These are phyloP conservation scores for Choristoneura rosaceana DNA, from an alignment of 2,888 invertebrate species.

Conservation along the genomic window DNA sequence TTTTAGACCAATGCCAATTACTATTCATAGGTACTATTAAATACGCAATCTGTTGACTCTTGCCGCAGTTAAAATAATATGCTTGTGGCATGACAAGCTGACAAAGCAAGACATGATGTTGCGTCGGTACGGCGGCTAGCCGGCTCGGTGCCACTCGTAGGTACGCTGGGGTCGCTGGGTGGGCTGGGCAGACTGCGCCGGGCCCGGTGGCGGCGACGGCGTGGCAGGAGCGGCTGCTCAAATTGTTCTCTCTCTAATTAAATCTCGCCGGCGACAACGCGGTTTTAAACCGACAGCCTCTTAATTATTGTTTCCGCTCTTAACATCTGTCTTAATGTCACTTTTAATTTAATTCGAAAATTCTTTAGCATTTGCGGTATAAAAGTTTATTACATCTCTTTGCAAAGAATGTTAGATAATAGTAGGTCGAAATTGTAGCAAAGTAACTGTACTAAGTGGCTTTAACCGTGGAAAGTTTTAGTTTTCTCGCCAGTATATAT, in stretches of 20 bases:
- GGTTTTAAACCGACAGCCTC: constrained; percentile 82
- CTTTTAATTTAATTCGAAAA: constrained; percentile 78
- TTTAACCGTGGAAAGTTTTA: constrained; percentile 70
- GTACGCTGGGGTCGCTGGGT: background rate
- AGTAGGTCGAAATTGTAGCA: constrained; percentile 5
- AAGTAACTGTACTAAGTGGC: constrained; percentile 52
- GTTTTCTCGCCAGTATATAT: constrained; percentile 74
- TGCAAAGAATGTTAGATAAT: constrained; percentile 37
- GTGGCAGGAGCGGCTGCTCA: constrained; percentile 45
- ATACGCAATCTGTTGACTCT: no score
- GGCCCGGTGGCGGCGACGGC: constrained; percentile 39
- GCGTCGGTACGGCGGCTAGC: background rate
- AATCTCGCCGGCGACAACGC: constrained; percentile 79
- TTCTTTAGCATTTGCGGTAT: constrained; percentile 66
- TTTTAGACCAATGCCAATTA: no score
- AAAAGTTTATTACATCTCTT: constrained; percentile 60
- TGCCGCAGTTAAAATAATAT: no score
- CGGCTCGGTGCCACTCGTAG: background rate
- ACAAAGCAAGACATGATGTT: background rate
- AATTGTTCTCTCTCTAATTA: constrained; percentile 82
- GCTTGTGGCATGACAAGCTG: no score
- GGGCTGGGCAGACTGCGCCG: background rate
- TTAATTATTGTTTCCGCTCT: constrained; percentile 83
- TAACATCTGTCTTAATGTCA: constrained; percentile 84
- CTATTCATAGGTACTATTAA: no score